Evolutionary conservation across 1,140 invertebrate species (phyloP).

Genomic region (Procambarus clarkii): DNA sequence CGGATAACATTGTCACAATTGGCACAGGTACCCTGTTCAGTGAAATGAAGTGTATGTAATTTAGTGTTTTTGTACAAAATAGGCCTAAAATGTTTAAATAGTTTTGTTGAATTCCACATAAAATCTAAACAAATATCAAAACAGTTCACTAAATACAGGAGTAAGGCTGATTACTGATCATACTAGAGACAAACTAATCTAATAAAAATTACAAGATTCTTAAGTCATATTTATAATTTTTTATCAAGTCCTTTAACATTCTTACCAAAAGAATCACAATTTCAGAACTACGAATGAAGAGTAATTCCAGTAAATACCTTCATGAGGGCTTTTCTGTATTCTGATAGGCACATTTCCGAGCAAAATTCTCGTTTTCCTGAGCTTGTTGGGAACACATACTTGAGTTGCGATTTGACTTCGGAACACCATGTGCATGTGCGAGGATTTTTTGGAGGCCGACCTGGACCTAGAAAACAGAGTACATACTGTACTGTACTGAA

Average conservation of each 20-base stretch:
- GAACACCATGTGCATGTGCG: slow-evolving; percentile 80
- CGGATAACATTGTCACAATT: slow-evolving; percentile 89
- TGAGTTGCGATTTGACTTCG: slow-evolving; percentile 86
- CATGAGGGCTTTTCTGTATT: slow-evolving; percentile 90
- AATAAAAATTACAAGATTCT: too few relatives aligned
- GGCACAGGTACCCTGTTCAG: slow-evolving; percentile 83
- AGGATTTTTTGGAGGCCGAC: slow-evolving; percentile 68
- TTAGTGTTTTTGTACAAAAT: too few relatives aligned
- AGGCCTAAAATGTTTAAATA: too few relatives aligned
- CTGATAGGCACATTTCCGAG: slow-evolving; percentile 90
- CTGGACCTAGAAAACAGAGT: slow-evolving; percentile 33
- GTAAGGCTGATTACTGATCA: too few relatives aligned
- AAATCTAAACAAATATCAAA: too few relatives aligned
- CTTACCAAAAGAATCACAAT: neutral
- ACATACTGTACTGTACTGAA: neutral
- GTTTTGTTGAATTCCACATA: too few relatives aligned
- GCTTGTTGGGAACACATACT: slow-evolving; percentile 90
- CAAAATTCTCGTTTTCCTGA: slow-evolving; percentile 95
- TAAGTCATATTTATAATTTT: too few relatives aligned
- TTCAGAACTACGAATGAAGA: neutral
- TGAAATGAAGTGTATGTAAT: neutral
- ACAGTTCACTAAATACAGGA: too few relatives aligned
- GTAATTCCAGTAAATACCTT: slow-evolving; percentile 77
- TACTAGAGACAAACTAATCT: too few relatives aligned
- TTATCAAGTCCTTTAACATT: too few relatives aligned